These are phyloP conservation scores for Papilio demoleus DNA, from an alignment of 2,888 invertebrate genomes.

Conservation along the genomic window DNA sequence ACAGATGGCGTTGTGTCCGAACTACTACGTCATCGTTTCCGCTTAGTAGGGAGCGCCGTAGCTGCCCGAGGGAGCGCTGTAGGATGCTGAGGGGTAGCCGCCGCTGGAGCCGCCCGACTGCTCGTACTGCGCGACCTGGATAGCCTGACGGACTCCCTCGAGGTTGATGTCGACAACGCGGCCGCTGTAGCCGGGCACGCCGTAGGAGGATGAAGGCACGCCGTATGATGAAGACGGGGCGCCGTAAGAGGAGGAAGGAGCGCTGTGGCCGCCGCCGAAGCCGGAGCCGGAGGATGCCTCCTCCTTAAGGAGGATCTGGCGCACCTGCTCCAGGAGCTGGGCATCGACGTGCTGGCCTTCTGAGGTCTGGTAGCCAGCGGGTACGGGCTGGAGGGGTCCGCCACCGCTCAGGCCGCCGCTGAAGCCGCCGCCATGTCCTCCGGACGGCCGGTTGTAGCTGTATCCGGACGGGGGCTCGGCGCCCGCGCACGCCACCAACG, in stretches of 20 bases:
- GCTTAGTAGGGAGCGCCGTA: conserved; percentile 87
- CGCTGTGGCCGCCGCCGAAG: conserved; percentile 80
- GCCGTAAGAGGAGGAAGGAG: conserved; percentile 85
- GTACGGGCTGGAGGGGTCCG: conserved; percentile 89
- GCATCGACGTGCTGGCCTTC: conserved; percentile 93
- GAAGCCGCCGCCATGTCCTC: conserved; percentile 66
- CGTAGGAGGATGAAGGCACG: conserved; percentile 84
- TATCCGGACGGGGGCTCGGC: conserved; percentile 91
- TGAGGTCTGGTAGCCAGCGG: conserved; percentile 90
- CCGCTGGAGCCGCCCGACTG: conserved; percentile 81
- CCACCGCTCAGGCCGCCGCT: conserved; percentile 77
- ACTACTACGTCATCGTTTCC: conserved; percentile 60
- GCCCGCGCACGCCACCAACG: conserved; percentile 88
- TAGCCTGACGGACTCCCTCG: conserved; percentile 93
- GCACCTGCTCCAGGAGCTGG: conserved; percentile 91
- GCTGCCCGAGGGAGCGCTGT: conserved; percentile 86
- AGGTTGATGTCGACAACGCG: conserved; percentile 93
- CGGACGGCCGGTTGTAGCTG: conserved; percentile 88
- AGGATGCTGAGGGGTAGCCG: conserved; percentile 78
- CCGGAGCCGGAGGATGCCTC: conserved; percentile 86
- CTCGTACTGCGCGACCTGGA: conserved; percentile 93
- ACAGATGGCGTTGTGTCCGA: conserved; percentile 64
- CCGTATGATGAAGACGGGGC: conserved; percentile 87
- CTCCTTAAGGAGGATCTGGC: conserved; percentile 92
- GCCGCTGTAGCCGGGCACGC: conserved; percentile 85